Evolutionary conservation across 2,888 invertebrate species (phyloP), one percentile per base, ranked within the genome.

Genomic region (Xanthia togata): DNA sequence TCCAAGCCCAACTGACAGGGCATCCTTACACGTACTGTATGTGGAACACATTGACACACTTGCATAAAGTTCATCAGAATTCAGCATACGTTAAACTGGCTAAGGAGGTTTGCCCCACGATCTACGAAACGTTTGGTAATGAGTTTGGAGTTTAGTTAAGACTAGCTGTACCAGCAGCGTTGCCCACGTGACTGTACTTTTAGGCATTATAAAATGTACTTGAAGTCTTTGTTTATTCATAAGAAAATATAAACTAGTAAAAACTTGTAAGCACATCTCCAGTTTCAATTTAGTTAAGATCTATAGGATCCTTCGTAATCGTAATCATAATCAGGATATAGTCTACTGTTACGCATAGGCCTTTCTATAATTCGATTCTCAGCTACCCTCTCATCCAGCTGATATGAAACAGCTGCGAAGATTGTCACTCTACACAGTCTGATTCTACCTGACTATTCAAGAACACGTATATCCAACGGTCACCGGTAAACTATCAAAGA

Each of bases 61-160:
- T 41, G 0, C 26, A 72, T 0, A 65, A 41, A 23, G 63, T 89
- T 9, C 20, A 64, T 14, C 59, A 70, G 8, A 31, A 65, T 0
- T 88, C 89, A 6, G 67, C 76, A 11, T 90, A 84, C 31, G 88
- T 76, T 1, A 50, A 68, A n/a, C 55, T 89, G 1, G 89, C 90
- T 1, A 77, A 80, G 64, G 62, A 73, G 38, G 72, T 74, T 50
- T 90, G 90, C 44, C 90, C 90, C 9, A 71, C 63, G 8, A 79
- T 87, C 3, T 90, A 84, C 41, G 23, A 79, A 20, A 81, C 64
- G 69, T 89, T 81, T 78, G 83, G 82, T 0, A 1, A 77, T 6
- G 53, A 70, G 3, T 88, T 89, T 73, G 88, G 88, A 23, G 53
- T 74, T 17, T 84, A 86, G 47, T 60, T 60, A 41, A 31, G 23